Evolutionary conservation across 1,140 invertebrate genomes (phyloP).

Genomic region (Brachionus sp.): DNA sequence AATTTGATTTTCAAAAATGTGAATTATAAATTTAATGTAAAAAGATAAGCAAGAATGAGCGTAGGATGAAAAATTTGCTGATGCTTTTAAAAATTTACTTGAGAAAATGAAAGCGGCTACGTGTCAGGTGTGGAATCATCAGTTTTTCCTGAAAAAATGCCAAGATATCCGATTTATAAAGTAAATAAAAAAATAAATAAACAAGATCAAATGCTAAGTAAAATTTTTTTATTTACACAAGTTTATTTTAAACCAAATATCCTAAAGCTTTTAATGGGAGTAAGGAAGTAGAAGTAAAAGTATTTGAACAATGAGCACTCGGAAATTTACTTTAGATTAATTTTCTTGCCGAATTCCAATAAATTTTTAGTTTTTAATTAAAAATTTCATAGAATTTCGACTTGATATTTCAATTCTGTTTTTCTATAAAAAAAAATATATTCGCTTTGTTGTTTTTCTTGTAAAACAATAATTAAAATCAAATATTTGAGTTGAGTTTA

Average conservation of each 20-base stretch:
- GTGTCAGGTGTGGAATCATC: not conserved
- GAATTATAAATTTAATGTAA: not conserved
- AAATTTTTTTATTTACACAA: not conserved
- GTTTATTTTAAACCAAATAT: not conserved
- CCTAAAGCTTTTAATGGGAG: not conserved
- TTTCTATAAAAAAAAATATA: not conserved
- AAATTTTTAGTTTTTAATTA: conserved; percentile 16
- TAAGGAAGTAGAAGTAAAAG: conserved; percentile 9
- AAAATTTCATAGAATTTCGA: not conserved
- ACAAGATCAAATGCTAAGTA: not conserved
- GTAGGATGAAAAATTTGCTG: not conserved
- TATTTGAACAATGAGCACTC: conserved; percentile 1
- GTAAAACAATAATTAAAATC: conserved; percentile 39
- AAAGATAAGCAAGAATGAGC: not conserved
- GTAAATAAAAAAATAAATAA: not conserved
- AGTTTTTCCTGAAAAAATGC: not conserved
- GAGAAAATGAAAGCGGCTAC: not conserved
- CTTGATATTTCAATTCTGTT: not conserved
- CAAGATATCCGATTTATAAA: not conserved
- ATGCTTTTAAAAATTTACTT: not conserved
- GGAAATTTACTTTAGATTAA: conserved; percentile 35
- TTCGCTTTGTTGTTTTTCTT: not conserved
- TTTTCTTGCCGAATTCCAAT: not conserved
- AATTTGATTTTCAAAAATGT: not conserved
- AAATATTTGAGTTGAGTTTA: conserved; percentile 23